Base-by-base conservation (phyloP, 2,888 invertebrate species). In the Chouioia cunea region DNA sequence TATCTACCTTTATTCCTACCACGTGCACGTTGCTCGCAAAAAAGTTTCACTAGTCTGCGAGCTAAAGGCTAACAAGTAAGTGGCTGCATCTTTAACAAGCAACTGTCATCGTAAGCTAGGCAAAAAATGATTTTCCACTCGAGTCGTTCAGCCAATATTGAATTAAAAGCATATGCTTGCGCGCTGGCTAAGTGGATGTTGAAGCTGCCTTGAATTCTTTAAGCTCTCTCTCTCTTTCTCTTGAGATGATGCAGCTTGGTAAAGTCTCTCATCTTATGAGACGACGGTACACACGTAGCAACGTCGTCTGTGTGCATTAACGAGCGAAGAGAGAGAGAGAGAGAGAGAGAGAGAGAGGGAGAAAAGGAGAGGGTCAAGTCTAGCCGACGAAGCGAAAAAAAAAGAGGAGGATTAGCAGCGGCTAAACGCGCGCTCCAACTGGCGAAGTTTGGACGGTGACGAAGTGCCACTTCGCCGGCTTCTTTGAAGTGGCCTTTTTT, bases 381-480 rank as follows among this genome's bases (percentile, higher is more conserved):
- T 44, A 57, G 62, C 48, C 22, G 59, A 58, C 12, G 53, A 52
- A 50, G 60, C 23, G 1, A 18, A 48, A 48, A 18, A 48, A n/a
- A 47, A 14, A 62, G 69, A 56, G 68, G 75, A 59, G 76, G 79
- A 79, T 77, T 77, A 76, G 75, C 75, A 79, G 79, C 80, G 77
- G 79, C 80, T 77, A 70, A 60, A 70, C 53, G 23, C 36, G 50
- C 47, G 63, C 53, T 52, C 15, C 48, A 62, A 18, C 22, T 36
- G 52, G 54, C n/a, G 52, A 36, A 15, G 52, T 36, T 36, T 36
- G 56, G 71, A 63, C 67, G 77, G 79, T 81, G 80, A 81, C 78
- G 76, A 79, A 80, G 78, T 76, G 76, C 74, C 77, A 80, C 79
- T 79, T 71, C 75, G 71, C 75, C 75, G 74, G 71, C 73, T 58